Percentiles rank a stretch among this genome's conserved stretches.
These are phyloP conservation scores for Lates japonicus DNA, from an alignment of 2,797 vertebrate genomes.

Conservation along the genomic window DNA sequence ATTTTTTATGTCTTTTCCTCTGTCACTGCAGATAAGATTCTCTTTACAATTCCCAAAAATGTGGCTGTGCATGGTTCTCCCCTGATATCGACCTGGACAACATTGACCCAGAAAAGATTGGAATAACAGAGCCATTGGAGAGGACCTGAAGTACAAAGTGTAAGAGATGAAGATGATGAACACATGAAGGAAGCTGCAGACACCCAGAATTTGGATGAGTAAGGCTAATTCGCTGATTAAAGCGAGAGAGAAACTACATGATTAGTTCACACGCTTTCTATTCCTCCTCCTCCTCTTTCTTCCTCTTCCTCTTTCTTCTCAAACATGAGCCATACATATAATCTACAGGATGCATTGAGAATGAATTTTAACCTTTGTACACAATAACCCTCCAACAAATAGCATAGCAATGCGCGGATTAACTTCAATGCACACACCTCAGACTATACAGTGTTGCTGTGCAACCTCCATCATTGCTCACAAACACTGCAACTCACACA, in stretches of 20 bases:
- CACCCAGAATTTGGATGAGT: slow-evolving; percentile 47
- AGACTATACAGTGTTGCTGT: slow-evolving; percentile 3
- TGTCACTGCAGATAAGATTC: slow-evolving; percentile 79
- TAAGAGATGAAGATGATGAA: slow-evolving; percentile 1
- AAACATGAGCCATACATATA: slow-evolving; percentile 9
- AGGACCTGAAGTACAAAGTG: slow-evolving; percentile 9
- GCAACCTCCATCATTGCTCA: slow-evolving; percentile 8
- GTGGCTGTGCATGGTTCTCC: slow-evolving; percentile 84
- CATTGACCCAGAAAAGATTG: slow-evolving; percentile 76
- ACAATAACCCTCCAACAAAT: not conserved
- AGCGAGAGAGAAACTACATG: not conserved
- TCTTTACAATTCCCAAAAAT: slow-evolving; percentile 85
- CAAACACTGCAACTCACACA: not conserved
- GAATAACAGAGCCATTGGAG: slow-evolving; percentile 66
- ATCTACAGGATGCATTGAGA: slow-evolving; percentile 14
- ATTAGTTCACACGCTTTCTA: slow-evolving; percentile 1
- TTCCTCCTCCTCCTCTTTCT: not conserved
- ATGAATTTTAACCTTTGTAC: not conserved
- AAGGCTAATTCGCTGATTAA: not conserved
- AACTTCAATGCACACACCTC: slow-evolving; percentile 24
- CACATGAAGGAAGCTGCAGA: slow-evolving; percentile 24
- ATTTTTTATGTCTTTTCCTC: not conserved
- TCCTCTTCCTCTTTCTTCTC: too few species aligned
- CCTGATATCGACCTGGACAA: slow-evolving; percentile 86
- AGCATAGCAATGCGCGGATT: slow-evolving; percentile 1